Percentiles rank a stretch among this genome's conserved stretches.
These are phyloP conservation scores for Heliconius erato DNA, from an alignment of 2,888 invertebrate genomes.

Conservation along the genomic window DNA sequence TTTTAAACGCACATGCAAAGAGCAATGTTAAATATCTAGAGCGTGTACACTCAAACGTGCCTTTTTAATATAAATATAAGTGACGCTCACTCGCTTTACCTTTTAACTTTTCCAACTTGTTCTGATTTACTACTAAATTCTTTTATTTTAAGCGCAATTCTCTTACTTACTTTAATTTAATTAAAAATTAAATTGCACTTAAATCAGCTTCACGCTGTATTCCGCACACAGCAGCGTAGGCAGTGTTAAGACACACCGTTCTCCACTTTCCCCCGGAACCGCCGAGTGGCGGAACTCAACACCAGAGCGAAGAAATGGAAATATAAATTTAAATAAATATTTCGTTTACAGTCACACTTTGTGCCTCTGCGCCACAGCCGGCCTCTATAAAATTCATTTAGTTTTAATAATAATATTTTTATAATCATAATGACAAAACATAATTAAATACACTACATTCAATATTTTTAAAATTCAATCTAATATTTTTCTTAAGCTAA, in stretches of 20 bases:
- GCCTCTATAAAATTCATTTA: not conserved
- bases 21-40: slow-evolving; percentile 23
- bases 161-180: too few relatives aligned
- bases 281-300: too few relatives aligned
- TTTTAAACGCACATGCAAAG: slow-evolving; percentile 13
- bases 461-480: not conserved
- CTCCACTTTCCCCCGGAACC: too few relatives aligned
- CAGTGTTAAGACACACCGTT: too few relatives aligned
- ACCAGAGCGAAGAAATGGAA: too few relatives aligned
- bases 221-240: too few relatives aligned
- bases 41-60: slow-evolving; percentile 31
- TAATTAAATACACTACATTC: too few relatives aligned
- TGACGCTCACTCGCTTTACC: slow-evolving; percentile 15
- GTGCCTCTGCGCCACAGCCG: too few relatives aligned
- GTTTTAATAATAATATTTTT: not conserved
- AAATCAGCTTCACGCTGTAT: too few relatives aligned
- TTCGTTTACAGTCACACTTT: too few relatives aligned
- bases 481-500: not conserved
- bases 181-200: too few relatives aligned
- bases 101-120: slow-evolving; percentile 9
- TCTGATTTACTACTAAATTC: not conserved
- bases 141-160: not conserved
- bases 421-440: not conserved
- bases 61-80: slow-evolving; percentile 26
- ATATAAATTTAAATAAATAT: too few relatives aligned